Conservation (phyloP, 2,113 vertebrate genomes). For the Chionodraco myersi region DNA sequence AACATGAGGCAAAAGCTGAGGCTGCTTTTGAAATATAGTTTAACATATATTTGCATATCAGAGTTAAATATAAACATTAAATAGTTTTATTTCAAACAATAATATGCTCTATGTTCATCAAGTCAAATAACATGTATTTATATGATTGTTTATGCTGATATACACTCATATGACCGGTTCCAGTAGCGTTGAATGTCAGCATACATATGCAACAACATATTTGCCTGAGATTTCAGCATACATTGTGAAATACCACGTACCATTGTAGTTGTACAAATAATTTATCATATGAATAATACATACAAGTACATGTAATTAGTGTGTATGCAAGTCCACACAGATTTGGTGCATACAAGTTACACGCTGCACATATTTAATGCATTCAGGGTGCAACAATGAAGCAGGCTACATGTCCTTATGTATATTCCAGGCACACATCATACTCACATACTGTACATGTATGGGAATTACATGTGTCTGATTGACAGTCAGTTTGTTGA, state of each 20-base stretch:
- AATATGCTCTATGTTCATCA: no score
- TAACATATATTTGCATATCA: background rate
- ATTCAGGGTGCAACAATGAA: background rate
- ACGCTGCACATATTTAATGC: background rate
- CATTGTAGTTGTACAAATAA: background rate
- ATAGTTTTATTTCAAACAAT: background rate
- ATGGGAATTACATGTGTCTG: background rate
- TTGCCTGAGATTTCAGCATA: background rate
- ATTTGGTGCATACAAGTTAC: background rate
- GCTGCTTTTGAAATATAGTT: background rate
- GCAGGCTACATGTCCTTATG: background rate
- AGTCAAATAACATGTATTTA: background rate
- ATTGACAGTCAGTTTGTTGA: background rate
- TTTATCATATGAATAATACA: constrained; percentile 22
- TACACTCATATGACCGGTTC: no score
- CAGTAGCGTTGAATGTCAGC: background rate
- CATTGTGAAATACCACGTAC: background rate
- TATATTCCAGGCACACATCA: no score
- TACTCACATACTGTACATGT: background rate
- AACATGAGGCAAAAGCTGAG: background rate
- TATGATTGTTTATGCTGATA: background rate
- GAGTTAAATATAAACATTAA: background rate
- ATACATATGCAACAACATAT: background rate
- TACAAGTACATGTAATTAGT: background rate
- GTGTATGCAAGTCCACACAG: constrained; percentile 1